Evolutionary conservation across 2,797 vertebrate genomes (phyloP), one percentile per base, ranked within the genome.

Genomic region (Chanos chanos): DNA sequence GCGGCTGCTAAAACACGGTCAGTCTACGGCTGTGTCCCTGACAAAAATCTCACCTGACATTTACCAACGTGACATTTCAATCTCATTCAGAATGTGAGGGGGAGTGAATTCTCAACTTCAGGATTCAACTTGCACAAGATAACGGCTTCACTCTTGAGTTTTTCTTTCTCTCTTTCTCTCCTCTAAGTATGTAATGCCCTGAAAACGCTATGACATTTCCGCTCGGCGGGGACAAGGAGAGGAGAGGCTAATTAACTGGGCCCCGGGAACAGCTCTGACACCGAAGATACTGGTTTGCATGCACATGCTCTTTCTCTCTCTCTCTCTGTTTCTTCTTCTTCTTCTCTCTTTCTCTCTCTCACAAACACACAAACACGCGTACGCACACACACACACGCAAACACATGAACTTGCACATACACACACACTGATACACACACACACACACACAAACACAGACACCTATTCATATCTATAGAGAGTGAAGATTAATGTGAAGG

Each of bases 1-100:
- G n/a, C n/a, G n/a, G n/a, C n/a, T n/a, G n/a, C n/a, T n/a, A n/a
- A n/a, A n/a, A n/a, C n/a, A n/a, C n/a, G n/a, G n/a, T n/a, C n/a
- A n/a, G n/a, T 16, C 22, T 45, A 41, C 51, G 56, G 19, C 13
- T 43, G 30, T 18, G 25, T 40, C 16, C 16, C 25, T 5, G n/a
- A 22, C 48, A 49, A 52, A 60, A 65, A 36, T 9, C 58, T 52
- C 28, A 4, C n/a, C 33, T 65, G 61, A 62, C 51, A 73, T 73
- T 69, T 66, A 73, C 31, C 33, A 54, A 62, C 56, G 45, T 69
- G 71, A 69, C 71, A 66, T 73, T 69, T 68, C 55, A 44, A 19
- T 47, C 24, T 15, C 13, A 41, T 58, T 63, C 52, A 47, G 47
- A 18, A 21, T 28, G 8, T 10, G 10, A 47, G 27, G 3, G 21